Conservation (phyloP, 2,888 invertebrate species). For the Yponomeuta sedellus region DNA sequence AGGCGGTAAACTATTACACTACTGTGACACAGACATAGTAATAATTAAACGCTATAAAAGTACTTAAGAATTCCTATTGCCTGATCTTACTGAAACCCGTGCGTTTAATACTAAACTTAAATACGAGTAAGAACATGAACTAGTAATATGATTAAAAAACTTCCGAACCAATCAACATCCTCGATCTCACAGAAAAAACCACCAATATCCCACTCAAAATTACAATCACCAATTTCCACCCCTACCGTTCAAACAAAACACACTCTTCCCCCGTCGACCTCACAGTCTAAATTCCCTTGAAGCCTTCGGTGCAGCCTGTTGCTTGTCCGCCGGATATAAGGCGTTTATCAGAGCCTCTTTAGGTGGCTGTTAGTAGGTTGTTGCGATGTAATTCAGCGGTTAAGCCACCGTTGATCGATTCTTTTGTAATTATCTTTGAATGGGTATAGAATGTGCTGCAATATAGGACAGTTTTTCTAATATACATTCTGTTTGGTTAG, state of each 20-base stretch:
- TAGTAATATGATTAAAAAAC: no score
- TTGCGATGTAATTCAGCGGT: not conserved
- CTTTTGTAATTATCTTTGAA: not conserved
- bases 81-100: no score
- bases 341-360: conserved; percentile 11
- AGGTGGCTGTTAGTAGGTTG: not conserved
- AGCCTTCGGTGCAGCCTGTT: conserved; percentile 45
- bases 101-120: no score
- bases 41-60: no score
- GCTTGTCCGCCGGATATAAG: conserved; percentile 52
- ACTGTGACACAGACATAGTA: no score
- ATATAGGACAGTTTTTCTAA: no score
- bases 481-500: no score
- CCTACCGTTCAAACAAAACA: not conserved
- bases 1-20: no score
- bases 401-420: not conserved
- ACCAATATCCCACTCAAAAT: conserved; percentile 34
- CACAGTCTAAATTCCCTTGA: not conserved
- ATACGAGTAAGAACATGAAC: no score
- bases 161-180: no score
- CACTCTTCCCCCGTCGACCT: not conserved
- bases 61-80: no score
- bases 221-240: conserved; percentile 21
- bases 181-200: conserved; percentile 24
- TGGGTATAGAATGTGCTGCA: not conserved